Evolutionary conservation across 2,113 vertebrate genomes (phyloP).

Genomic region (Halichoeres trimaculatus): DNA sequence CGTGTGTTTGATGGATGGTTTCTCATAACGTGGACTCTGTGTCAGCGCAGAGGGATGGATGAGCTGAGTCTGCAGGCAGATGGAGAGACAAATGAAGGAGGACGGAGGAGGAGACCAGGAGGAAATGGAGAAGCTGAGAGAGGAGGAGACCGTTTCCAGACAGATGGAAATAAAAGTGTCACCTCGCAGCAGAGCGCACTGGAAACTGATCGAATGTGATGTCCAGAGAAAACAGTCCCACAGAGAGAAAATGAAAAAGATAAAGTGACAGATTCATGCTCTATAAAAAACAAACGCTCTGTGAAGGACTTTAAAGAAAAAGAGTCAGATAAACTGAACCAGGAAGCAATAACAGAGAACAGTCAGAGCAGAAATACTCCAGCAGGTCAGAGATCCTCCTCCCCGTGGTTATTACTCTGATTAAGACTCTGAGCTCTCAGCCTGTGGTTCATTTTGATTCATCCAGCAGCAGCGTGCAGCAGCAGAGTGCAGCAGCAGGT

Average conservation of each 20-base stretch:
- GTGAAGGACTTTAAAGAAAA: background rate
- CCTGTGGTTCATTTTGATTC: background rate
- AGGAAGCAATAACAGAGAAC: background rate
- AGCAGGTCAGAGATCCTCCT: too few relatives aligned
- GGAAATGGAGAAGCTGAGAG: background rate
- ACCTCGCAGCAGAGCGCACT: too few relatives aligned
- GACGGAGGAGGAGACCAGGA: slow-evolving; percentile 2
- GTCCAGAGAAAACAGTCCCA: background rate
- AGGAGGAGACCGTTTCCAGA: background rate
- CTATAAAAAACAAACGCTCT: background rate
- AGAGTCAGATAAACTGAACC: background rate
- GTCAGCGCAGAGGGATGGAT: slow-evolving; percentile 29
- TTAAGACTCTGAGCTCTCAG: background rate
- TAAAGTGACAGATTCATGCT: background rate
- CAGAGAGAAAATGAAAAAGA: background rate
- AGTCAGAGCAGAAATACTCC: background rate
- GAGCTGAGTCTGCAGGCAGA: slow-evolving; percentile 19
- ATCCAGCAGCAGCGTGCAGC: background rate
- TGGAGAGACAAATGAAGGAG: background rate
- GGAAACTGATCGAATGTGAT: background rate
- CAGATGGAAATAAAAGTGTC: background rate
- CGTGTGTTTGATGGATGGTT: slow-evolving; percentile 34
- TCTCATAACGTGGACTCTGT: slow-evolving; percentile 48
- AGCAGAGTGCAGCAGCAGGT: background rate
- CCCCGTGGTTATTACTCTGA: background rate